Base-by-base conservation (phyloP, 2,888 invertebrate genomes). In the Empis stercorea region DNA sequence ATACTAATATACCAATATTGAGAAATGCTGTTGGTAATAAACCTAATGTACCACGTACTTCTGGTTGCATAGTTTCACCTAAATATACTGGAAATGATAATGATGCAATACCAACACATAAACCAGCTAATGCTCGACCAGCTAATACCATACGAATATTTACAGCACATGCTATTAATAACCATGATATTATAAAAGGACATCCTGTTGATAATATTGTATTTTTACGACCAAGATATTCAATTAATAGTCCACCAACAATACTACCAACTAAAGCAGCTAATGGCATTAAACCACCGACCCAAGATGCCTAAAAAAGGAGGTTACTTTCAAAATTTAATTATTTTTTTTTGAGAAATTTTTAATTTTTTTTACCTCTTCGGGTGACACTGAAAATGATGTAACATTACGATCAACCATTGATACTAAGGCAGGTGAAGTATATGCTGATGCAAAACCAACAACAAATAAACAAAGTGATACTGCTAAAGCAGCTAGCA, bases 61-160 rank as follows among this genome's bases (percentile, higher is more conserved):
- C 88, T 2, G 92, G 86, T 62, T 94, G 91, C 30, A 94, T 76
- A 1, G 91, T 87, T 71, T 96, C 96, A 32, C 92, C 92, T 45
- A 96, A 76, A 64, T 95, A 96, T 2, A 95, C 89, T 0, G 95
- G 94, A 55, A 88, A 76, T 15, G 87, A 82, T 3, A 95, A 75
- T 1, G 91, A 89, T 2, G 86, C 83, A 47, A 94, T 74, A 37
- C 93, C 91, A 14, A 89, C 87, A 63, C 91, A 87, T 57, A 89
- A 78, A 17, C 96, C 96, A 49, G 86, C 82, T 38, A 95, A 65
- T 5, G 80, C 75, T 56, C 95, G 77, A n/a, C 92, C 94, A 34
- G 76, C 72, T 55, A 87, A 79, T 42, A 96, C 75, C 78, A 85
- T 81, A 48, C 73, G 67, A 5, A 87, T 76, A 58, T 81, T 78